phyloP scores from a whole-genome alignment of 2,113 vertebrate species.

The Riparia riparia region DNA sequence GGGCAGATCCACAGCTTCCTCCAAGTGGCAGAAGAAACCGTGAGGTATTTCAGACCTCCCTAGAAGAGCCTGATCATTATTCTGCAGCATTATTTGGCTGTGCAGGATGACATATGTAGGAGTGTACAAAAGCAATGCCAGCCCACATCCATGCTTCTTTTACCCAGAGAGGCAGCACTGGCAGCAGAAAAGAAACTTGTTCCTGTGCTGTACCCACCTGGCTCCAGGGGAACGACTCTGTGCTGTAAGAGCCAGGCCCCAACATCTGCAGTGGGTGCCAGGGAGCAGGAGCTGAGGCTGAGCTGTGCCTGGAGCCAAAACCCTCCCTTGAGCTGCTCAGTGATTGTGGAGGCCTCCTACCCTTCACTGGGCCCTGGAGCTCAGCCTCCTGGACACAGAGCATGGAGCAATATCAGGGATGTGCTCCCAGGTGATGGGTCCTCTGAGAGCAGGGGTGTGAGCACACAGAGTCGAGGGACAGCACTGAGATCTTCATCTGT shows the following conservation, averaged over 20 bases:
- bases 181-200: background rate
- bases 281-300: background rate
- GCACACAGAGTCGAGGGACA: background rate
- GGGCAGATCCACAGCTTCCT: background rate
- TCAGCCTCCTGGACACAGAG: background rate
- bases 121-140: background rate
- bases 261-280: background rate
- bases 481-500: background rate
- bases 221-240: background rate
- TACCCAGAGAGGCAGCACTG: background rate
- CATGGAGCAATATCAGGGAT: background rate
- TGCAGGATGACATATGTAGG: background rate
- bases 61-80: background rate
- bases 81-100: background rate
- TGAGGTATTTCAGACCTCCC: background rate
- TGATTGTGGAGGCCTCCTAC: background rate
- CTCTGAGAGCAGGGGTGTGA: background rate
- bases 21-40: background rate
- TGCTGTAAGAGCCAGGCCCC: background rate
- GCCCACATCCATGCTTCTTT: background rate
- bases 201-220: background rate
- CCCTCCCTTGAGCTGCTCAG: background rate
- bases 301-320: background rate
- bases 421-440: background rate
- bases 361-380: background rate